Base-by-base conservation (phyloP, 2,113 vertebrate genomes). In the Orthonyx spaldingii region DNA sequence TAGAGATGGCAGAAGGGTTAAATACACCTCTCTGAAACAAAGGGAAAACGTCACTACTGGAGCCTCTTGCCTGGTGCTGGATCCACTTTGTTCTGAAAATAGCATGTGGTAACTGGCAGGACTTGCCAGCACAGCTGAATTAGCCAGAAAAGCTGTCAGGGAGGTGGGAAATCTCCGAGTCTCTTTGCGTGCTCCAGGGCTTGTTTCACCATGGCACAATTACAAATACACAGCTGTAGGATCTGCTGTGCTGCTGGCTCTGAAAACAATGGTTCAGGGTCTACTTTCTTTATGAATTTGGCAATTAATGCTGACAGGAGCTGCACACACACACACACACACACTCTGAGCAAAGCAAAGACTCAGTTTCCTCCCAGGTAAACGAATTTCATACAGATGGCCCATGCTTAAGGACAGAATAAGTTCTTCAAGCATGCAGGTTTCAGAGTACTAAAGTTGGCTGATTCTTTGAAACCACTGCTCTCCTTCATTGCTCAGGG, bases 81-180 rank as follows among this genome's bases (percentile, higher is more conserved):
- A 56, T 59, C 46, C 47, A 32, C 50, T 92, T 75, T 13, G 26
- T 50, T 61, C 65, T 72, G 89, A 66, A 91, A 84, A 91, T 37
- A 93, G 84, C 77, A 84, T 44, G 56, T 69, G 57, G 65, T 75
- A 84, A 71, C 83, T 37, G 63, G 80, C 80, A 89, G 86, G 20
- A 56, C 72, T 69, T 82, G 66, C 71, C 86, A 87, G 89, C 74
- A 32, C 69, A 89, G 89, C 87, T 79, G 66, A 95, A 79, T 82
- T 71, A 52, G 70, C 72, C 79, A 90, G 93, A 82, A 82, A 80
- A 89, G 74, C 84, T 95, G 84, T 77, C 80, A 57, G 74, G 81
- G 89, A 89, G 66, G 91, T 87, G 89, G 65, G 87, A 82, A 89
- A 89, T 79, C 93, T 96, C 86, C 66, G 46, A 79, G 70, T 27